Evolutionary conservation across 1,140 invertebrate species (phyloP).

Genomic region (Ceratina calcarata): DNA sequence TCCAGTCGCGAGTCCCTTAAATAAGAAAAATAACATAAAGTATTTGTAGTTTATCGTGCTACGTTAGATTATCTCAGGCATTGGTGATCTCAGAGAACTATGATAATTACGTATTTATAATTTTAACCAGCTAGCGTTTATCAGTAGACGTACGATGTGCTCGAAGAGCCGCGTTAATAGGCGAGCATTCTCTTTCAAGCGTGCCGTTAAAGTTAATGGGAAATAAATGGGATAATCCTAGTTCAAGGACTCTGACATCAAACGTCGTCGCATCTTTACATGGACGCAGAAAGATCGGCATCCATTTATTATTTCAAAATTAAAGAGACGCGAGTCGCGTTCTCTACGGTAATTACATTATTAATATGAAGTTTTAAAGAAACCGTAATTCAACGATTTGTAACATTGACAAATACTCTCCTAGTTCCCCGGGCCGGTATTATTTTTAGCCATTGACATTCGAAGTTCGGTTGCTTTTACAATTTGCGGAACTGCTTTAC

Average conservation of each 20-base stretch:
- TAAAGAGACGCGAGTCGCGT: too few relatives aligned
- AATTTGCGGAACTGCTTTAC: constrained; percentile 43
- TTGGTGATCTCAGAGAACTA: constrained; percentile 72
- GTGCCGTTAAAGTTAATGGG: not conserved
- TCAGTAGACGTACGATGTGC: constrained; percentile 38
- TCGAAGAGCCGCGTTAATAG: constrained; percentile 14
- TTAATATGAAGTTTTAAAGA: too few relatives aligned
- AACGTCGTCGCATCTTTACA: constrained; percentile 34
- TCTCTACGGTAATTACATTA: too few relatives aligned
- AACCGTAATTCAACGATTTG: too few relatives aligned
- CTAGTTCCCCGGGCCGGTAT: constrained; percentile 59
- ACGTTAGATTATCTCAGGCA: constrained; percentile 71
- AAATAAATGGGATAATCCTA: constrained; percentile 33
- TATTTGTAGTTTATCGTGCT: constrained; percentile 33
- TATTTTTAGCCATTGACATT: constrained; percentile 63
- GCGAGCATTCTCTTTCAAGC: constrained; percentile 15
- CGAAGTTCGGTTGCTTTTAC: constrained; percentile 56
- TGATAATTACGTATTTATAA: constrained; percentile 62
- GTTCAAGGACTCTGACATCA: constrained; percentile 20
- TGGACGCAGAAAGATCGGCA: constrained; percentile 30
- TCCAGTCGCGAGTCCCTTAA: not conserved
- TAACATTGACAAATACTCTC: constrained; percentile 65
- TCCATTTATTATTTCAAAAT: too few relatives aligned
- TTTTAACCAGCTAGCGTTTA: constrained; percentile 55
- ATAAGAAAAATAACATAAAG: constrained; percentile 12